Conservation (phyloP, 2,113 vertebrate species). For the Danionella cerebrum region DNA sequence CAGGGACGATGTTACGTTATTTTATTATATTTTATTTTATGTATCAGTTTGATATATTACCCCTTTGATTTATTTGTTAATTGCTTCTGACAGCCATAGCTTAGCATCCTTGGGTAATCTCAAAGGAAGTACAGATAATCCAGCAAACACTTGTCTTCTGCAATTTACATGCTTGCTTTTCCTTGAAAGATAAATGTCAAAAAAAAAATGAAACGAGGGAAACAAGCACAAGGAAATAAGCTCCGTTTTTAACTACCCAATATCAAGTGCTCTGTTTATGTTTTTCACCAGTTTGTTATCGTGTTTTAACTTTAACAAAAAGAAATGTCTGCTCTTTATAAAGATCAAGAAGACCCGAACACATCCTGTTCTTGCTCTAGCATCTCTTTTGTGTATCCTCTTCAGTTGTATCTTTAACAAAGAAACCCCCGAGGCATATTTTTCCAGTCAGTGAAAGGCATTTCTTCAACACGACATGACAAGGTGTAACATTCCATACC, state of each 20-base stretch:
- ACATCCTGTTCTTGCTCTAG: neutral
- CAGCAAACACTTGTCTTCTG: slow-evolving; percentile 55
- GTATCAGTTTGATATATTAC: neutral
- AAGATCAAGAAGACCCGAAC: neutral
- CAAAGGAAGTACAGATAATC: slow-evolving; percentile 56
- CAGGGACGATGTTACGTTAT: neutral
- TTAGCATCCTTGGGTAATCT: slow-evolving; percentile 53
- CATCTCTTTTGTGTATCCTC: slow-evolving; percentile 11
- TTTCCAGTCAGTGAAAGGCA: slow-evolving; percentile 50
- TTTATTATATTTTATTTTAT: neutral
- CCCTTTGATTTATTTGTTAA: slow-evolving; percentile 44
- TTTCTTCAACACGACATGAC: slow-evolving; percentile 35
- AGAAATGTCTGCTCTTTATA: neutral
- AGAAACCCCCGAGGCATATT: slow-evolving; percentile 55
- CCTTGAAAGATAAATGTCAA: slow-evolving; percentile 45
- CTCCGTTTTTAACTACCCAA: neutral
- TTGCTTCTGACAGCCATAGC: slow-evolving; percentile 55
- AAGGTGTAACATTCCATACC: slow-evolving; percentile 62
- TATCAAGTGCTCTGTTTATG: neutral
- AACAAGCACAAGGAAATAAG: slow-evolving; percentile 35
- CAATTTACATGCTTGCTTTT: slow-evolving; percentile 55
- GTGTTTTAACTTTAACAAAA: neutral
- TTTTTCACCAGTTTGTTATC: neutral
- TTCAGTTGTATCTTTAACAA: slow-evolving; percentile 63
- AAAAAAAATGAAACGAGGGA: slow-evolving; percentile 39